These are phyloP conservation scores for Apotomis capreana DNA, from an alignment of 2,888 invertebrate genomes.

Conservation along the genomic window DNA sequence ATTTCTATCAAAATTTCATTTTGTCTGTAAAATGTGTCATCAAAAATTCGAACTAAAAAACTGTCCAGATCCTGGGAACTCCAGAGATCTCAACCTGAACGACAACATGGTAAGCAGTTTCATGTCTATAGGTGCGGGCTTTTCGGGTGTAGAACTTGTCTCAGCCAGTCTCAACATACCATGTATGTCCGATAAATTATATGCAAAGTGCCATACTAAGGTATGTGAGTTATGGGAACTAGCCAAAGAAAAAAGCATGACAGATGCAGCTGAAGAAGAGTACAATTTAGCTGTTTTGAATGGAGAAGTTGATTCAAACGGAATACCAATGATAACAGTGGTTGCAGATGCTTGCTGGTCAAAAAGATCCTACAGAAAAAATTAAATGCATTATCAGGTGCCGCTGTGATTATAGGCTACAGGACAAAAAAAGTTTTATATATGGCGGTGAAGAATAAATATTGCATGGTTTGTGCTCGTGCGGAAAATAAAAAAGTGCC, in stretches of 20 bases:
- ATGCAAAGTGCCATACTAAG: slow-evolving; percentile 24
- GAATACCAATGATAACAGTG: slow-evolving; percentile 36
- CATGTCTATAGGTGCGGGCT: slow-evolving; percentile 5
- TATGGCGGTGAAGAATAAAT: slow-evolving; percentile 38
- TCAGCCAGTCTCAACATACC: slow-evolving; percentile 28
- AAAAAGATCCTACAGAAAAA: slow-evolving; percentile 26
- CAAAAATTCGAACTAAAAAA: too few relatives aligned
- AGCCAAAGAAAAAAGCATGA: slow-evolving; percentile 40
- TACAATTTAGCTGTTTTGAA: slow-evolving; percentile 40
- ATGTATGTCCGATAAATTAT: slow-evolving; percentile 28
- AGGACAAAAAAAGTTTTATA: slow-evolving; percentile 27
- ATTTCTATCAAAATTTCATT: too few relatives aligned
- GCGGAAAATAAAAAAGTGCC: slow-evolving; percentile 1
- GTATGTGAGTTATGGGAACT: slow-evolving; percentile 35
- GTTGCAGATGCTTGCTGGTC: slow-evolving; percentile 43
- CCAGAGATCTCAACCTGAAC: neutral
- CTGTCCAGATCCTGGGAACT: too few relatives aligned
- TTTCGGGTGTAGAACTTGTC: slow-evolving; percentile 26
- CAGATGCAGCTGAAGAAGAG: slow-evolving; percentile 43
- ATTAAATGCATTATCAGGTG: slow-evolving; percentile 19
- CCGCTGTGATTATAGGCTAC: slow-evolving; percentile 4
- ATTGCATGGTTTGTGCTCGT: slow-evolving; percentile 34
- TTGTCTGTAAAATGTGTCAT: too few relatives aligned
- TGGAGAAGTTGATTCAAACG: slow-evolving; percentile 40
- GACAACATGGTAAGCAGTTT: slow-evolving; percentile 4